Evolutionary conservation across 2,797 vertebrate species (phyloP).

Genomic region (Sebastes jordani): DNA sequence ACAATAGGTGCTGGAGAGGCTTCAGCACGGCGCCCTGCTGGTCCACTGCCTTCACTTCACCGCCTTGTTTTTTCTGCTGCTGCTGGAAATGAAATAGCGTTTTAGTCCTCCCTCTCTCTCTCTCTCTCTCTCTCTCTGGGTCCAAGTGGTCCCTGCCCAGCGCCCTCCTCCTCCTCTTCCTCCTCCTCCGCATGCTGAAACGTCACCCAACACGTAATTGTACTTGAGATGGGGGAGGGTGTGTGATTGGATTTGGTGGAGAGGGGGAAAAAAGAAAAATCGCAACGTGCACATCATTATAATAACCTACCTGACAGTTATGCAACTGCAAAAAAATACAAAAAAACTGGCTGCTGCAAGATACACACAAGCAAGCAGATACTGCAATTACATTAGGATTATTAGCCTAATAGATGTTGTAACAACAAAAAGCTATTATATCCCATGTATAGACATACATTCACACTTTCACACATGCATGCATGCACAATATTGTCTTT

Average conservation of each 20-base stretch:
- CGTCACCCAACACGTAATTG: constrained; percentile 85
- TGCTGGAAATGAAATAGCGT: constrained; percentile 76
- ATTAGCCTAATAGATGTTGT: too few species aligned
- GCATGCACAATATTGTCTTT: too few species aligned
- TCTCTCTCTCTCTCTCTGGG: constrained; percentile 13
- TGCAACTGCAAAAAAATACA: constrained; percentile 63
- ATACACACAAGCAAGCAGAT: constrained; percentile 3
- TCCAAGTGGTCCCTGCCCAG: constrained; percentile 82
- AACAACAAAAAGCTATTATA: background rate
- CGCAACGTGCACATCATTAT: constrained; percentile 77
- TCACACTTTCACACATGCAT: too few species aligned
- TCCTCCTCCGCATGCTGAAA: constrained; percentile 80
- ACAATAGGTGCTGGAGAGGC: constrained; percentile 76
- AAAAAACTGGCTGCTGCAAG: background rate
- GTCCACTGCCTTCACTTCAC: constrained; percentile 69
- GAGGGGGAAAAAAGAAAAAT: constrained; percentile 37
- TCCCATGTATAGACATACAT: too few species aligned
- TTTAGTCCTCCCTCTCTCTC: constrained; percentile 62
- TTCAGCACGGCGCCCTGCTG: constrained; percentile 74
- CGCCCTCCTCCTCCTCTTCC: constrained; percentile 74
- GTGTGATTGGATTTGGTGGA: constrained; percentile 74
- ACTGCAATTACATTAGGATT: background rate
- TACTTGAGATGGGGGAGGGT: constrained; percentile 80
- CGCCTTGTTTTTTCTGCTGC: constrained; percentile 73
- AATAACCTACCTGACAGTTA: constrained; percentile 80